These are phyloP conservation scores for Morpho achilles DNA, from an alignment of 2,888 invertebrate species.

Conservation along the genomic window DNA sequence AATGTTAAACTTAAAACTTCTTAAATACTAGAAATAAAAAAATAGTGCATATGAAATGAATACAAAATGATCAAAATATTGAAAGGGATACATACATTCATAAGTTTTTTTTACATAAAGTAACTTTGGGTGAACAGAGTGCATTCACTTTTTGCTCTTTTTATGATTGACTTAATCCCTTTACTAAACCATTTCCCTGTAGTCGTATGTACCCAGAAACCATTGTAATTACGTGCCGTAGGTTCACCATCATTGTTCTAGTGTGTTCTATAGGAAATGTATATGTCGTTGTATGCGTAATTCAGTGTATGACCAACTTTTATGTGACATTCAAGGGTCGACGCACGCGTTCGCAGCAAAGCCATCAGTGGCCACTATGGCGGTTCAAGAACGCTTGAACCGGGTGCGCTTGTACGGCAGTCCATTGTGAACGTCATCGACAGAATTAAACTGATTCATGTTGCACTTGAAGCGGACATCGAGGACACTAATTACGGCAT, in stretches of 20 bases:
- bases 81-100: too few species aligned
- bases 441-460: constrained; percentile 58
- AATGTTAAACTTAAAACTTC: too few species aligned
- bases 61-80: too few species aligned
- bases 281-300: constrained; percentile 39
- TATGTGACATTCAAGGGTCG: constrained; percentile 63
- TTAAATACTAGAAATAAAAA: too few species aligned
- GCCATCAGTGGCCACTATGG: constrained; percentile 31
- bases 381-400: constrained; percentile 56
- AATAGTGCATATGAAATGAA: too few species aligned
- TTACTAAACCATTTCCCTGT: too few species aligned
- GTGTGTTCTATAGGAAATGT: constrained; percentile 17
- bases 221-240: not conserved
- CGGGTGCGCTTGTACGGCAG: constrained; percentile 32
- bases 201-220: too few species aligned
- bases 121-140: too few species aligned
- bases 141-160: too few species aligned
- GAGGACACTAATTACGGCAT: constrained; percentile 33
- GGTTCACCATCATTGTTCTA: constrained; percentile 12
- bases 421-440: constrained; percentile 53
- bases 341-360: constrained; percentile 51
- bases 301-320: constrained; percentile 57
- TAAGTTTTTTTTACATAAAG: too few species aligned
- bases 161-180: too few species aligned
- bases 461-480: constrained; percentile 36